Base-by-base conservation (phyloP, 1,140 invertebrate genomes). In the Plodia interpunctella region DNA sequence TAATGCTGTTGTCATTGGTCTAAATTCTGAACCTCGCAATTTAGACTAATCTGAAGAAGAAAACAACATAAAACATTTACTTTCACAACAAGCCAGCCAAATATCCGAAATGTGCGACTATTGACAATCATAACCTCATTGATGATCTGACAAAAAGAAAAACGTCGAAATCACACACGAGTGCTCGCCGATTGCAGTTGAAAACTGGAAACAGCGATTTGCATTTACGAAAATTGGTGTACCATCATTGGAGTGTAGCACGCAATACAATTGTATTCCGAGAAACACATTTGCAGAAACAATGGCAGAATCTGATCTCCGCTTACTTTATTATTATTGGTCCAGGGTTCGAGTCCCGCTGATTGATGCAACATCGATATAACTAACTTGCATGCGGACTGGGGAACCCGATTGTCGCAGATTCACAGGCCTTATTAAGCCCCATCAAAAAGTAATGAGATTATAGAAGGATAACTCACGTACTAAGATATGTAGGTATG, bases 271-370 rank as follows among this genome's bases (percentile, higher is more conserved):
- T 60, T 55, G 55, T 38, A 60, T 70, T 66, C 71, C 59, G 25
- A 68, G 71, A 74, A 73, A 66, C 60, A 55, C 62, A 70, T 65
- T 71, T 63, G 60, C 66, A 52, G 60, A 57, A 58, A 65, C 63
- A 62, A 65, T 69, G 60, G 59, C 28, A 60, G 58, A 61, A 65
- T 65, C 60, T 55, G 60, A 69, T 69, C 44, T 51, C 63, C 30
- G 55, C 51, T 56, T 72, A 60, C 61, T 75, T 70, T 75, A 75
- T 75, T 72, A 75, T 75, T 72, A 75, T 75, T 70, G 72, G 61
- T 54, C 63, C 60, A 55, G 51, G 59, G 65, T 63, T 18, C 50
- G 19, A 49, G 20, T 32, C 52, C 54, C 30, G 25, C 62, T 69
- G 72, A 75, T 72, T 72, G 72, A 75, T 75, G 62, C 56, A 17